Evolutionary conservation across 2,888 invertebrate genomes (phyloP).

Genomic region (Eupithecia tripunctaria): DNA sequence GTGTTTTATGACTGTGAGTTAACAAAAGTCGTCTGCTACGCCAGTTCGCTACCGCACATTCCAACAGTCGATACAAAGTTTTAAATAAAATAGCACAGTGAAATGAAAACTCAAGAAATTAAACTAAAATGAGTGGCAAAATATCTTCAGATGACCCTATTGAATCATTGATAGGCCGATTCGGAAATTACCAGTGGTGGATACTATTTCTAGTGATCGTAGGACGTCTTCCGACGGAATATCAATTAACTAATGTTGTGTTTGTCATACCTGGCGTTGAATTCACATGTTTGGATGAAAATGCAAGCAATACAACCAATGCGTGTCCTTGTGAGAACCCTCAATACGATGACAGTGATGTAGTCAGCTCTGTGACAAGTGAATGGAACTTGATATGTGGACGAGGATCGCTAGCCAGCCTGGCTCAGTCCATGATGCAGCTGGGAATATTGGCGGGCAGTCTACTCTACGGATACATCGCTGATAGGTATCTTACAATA

Average conservation of each 20-base stretch:
- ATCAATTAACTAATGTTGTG: constrained; percentile 83
- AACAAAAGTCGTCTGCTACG: not conserved
- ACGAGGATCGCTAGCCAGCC: constrained; percentile 78
- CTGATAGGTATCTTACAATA: constrained; percentile 67
- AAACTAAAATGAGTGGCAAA: constrained; percentile 26
- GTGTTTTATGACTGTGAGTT: constrained; percentile 24
- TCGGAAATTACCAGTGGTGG: constrained; percentile 83
- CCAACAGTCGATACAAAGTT: constrained; percentile 16
- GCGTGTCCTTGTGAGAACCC: constrained; percentile 75
- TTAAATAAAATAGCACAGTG: not conserved
- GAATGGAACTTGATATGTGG: constrained; percentile 87
- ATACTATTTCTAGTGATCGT: constrained; percentile 77
- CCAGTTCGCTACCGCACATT: constrained; percentile 17
- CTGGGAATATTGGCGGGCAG: constrained; percentile 84
- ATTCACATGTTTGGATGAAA: constrained; percentile 74
- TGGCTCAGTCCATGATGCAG: constrained; percentile 83
- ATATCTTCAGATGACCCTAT: constrained; percentile 55
- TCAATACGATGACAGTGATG: constrained; percentile 80
- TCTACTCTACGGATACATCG: constrained; percentile 80
- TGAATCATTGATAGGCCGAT: constrained; percentile 79
- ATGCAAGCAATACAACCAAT: constrained; percentile 65
- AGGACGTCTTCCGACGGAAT: constrained; percentile 83
- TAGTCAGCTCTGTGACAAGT: constrained; percentile 83
- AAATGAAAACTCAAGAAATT: not conserved
- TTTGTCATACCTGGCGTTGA: constrained; percentile 83